Evolutionary conservation across 2,113 vertebrate genomes (phyloP).

Genomic region (Ictidomys tridecemlineatus): DNA sequence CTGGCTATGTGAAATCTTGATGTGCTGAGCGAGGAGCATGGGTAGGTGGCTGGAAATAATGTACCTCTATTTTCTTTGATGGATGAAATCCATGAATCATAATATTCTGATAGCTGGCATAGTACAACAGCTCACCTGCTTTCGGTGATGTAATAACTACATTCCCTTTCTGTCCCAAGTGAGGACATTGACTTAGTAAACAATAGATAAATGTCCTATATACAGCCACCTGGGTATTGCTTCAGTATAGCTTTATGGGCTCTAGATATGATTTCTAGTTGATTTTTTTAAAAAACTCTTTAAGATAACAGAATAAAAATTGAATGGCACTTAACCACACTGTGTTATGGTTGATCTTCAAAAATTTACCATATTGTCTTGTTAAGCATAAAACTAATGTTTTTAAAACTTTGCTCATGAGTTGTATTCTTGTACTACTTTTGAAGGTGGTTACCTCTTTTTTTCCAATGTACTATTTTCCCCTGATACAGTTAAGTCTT

Average conservation of each 20-base stretch:
- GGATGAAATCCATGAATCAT: slow-evolving; percentile 34
- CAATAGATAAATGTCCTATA: neutral
- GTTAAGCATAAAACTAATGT: neutral
- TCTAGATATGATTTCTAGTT: neutral
- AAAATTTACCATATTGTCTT: neutral
- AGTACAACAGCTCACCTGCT: neutral
- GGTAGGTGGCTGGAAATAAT: neutral
- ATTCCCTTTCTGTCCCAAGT: neutral
- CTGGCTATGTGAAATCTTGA: neutral
- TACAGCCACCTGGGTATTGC: neutral
- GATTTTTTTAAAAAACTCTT: neutral
- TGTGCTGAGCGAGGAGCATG: neutral
- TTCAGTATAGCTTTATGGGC: neutral
- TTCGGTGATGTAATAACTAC: neutral
- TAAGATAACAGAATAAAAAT: neutral
- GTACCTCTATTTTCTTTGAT: slow-evolving; percentile 11
- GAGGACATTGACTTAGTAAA: neutral
- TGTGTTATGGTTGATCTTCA: neutral
- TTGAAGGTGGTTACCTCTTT: neutral
- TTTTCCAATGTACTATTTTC: neutral
- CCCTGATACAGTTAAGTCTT: neutral
- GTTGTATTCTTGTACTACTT: neutral
- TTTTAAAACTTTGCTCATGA: neutral
- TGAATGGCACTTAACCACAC: neutral
- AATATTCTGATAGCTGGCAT: neutral